Evolutionary conservation across 2,113 vertebrate genomes (phyloP).

Genomic region (Ammospiza nelsoni): DNA sequence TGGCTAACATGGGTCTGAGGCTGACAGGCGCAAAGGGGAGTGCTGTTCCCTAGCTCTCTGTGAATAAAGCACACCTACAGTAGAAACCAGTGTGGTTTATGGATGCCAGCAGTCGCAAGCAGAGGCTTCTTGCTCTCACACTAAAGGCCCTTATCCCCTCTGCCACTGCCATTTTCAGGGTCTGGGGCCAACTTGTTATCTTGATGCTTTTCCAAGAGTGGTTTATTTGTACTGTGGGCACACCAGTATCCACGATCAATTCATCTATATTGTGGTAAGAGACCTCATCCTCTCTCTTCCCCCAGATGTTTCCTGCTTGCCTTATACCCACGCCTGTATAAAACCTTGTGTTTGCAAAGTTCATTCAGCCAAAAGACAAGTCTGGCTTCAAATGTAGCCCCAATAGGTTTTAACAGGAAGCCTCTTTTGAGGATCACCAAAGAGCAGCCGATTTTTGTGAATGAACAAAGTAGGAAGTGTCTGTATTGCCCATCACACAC

Average conservation of each 20-base stretch:
- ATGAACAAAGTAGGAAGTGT: background rate
- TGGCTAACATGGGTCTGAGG: background rate
- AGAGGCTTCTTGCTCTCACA: background rate
- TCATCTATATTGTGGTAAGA: background rate
- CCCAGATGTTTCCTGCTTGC: background rate
- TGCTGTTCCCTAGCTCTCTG: background rate
- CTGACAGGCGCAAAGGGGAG: background rate
- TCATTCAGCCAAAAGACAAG: background rate
- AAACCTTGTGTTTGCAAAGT: background rate
- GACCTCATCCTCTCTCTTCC: background rate
- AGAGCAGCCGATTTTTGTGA: background rate
- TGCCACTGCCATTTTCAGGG: background rate
- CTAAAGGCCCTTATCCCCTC: background rate
- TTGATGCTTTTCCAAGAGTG: background rate
- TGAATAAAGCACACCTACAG: background rate
- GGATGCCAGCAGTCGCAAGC: background rate
- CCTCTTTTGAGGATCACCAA: background rate
- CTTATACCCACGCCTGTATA: too few relatives aligned
- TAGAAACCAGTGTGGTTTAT: background rate
- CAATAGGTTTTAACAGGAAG: accelerated
- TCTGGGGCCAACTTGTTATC: background rate
- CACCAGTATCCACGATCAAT: background rate
- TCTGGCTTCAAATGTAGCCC: background rate
- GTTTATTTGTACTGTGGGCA: background rate
- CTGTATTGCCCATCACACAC: background rate